Conservation (phyloP, 2,888 invertebrate species). For the Tipula vernalis region DNA sequence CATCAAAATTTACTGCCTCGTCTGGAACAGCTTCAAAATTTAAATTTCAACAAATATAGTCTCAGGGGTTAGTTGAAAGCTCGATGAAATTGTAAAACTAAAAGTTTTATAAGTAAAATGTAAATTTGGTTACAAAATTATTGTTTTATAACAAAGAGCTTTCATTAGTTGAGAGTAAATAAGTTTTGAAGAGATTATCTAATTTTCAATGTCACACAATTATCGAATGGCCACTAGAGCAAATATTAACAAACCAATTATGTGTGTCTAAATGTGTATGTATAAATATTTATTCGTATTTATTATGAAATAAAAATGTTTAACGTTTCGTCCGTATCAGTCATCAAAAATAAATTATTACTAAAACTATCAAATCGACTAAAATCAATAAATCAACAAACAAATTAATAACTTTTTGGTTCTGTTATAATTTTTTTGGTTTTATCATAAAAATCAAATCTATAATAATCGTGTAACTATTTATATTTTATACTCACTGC, state of each 20-base stretch:
- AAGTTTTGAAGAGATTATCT: too few species aligned
- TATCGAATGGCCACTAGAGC: not conserved
- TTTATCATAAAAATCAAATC: not conserved
- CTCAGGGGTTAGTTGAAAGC: too few species aligned
- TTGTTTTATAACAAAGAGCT: too few species aligned
- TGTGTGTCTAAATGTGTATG: not conserved
- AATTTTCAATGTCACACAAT: not conserved
- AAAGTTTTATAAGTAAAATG: too few species aligned
- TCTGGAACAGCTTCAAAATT: too few species aligned
- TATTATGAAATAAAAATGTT: not conserved
- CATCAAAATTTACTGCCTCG: too few species aligned
- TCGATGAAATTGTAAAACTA: too few species aligned
- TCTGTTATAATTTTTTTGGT: not conserved
- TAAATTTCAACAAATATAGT: too few species aligned
- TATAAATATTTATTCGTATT: not conserved
- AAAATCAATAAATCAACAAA: not conserved
- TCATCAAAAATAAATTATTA: not conserved
- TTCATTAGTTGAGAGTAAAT: too few species aligned
- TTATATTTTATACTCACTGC: not conserved
- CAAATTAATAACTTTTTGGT: not conserved
- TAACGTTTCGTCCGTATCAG: not conserved
- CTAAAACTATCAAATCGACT: not conserved
- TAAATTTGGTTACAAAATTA: too few species aligned
- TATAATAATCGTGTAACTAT: not conserved
- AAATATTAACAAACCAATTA: not conserved